Evolutionary conservation across 2,113 vertebrate species (phyloP).

Genomic region (Cephalopholis sonnerati): DNA sequence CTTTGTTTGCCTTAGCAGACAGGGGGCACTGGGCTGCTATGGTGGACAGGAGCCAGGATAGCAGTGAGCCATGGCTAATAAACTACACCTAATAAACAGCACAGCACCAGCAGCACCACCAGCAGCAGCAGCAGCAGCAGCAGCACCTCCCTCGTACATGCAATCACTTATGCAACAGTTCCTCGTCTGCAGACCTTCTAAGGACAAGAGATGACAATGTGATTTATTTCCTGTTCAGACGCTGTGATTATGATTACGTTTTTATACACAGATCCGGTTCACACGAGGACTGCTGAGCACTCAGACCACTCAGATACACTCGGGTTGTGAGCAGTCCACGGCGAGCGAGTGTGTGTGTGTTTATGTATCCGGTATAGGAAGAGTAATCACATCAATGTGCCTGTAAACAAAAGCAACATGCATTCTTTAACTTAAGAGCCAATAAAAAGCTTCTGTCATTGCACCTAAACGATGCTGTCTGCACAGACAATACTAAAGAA

Average conservation of each 20-base stretch:
- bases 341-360: slow-evolving; percentile 6
- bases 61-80: slow-evolving; percentile 36
- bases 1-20: slow-evolving; percentile 66
- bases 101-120: too few species aligned
- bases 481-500: not conserved
- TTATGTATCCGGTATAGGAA: not conserved
- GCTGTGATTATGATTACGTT: slow-evolving; percentile 14
- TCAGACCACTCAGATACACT: slow-evolving; percentile 16
- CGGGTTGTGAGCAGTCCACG: not conserved
- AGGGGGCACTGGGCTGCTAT: slow-evolving; percentile 50
- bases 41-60: slow-evolving; percentile 20
- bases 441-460: not conserved
- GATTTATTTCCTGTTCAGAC: slow-evolving; percentile 47
- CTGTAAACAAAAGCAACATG: not conserved
- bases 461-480: not conserved
- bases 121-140: slow-evolving; percentile 3
- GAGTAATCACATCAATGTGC: not conserved
- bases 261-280: slow-evolving; percentile 30
- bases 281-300: slow-evolving; percentile 19
- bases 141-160: slow-evolving; percentile 26
- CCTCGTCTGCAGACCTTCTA: slow-evolving; percentile 66
- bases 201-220: slow-evolving; percentile 67
- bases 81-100: slow-evolving; percentile 57
- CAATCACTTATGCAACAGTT: slow-evolving; percentile 29
- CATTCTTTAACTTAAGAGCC: not conserved